Evolutionary conservation across 2,888 invertebrate genomes (phyloP).

Genomic region (Trachelus troglodyta): DNA sequence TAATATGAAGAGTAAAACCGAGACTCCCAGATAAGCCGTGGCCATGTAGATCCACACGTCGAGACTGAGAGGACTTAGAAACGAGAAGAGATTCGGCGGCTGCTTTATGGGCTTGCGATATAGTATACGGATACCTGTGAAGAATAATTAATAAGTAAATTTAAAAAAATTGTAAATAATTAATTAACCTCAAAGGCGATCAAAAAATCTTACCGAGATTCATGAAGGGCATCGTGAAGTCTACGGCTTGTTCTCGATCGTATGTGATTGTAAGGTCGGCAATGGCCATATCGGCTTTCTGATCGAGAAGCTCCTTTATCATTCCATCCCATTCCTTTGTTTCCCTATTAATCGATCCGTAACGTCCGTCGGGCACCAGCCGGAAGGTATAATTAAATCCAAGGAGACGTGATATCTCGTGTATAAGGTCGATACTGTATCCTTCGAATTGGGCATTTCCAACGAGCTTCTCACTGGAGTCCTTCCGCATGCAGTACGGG

Average conservation of each 20-base stretch:
- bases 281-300: constrained; percentile 94
- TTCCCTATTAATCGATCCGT: constrained; percentile 84
- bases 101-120: constrained; percentile 74
- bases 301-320: constrained; percentile 88
- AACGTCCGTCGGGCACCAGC: constrained; percentile 86
- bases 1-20: constrained; percentile 73
- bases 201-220: constrained; percentile 76
- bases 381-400: constrained; percentile 91
- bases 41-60: constrained; percentile 76
- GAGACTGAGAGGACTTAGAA: constrained; percentile 74
- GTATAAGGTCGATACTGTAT: constrained; percentile 93
- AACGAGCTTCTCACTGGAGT: constrained; percentile 82
- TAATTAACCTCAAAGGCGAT: background rate
- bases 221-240: constrained; percentile 93
- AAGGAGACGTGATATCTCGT: constrained; percentile 88
- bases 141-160: background rate
- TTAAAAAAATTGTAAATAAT: background rate
- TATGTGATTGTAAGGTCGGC: constrained; percentile 98
- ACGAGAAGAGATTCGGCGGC: constrained; percentile 76
- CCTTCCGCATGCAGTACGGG: constrained; percentile 95
- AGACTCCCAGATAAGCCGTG: constrained; percentile 75
- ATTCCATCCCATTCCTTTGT: constrained; percentile 93
- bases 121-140: constrained; percentile 69
- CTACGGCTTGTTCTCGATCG: constrained; percentile 87
- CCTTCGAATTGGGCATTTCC: constrained; percentile 96